Evolutionary conservation across 2,888 invertebrate genomes (phyloP), one percentile per base, ranked within the genome.

Genomic region (Pocota personata): DNA sequence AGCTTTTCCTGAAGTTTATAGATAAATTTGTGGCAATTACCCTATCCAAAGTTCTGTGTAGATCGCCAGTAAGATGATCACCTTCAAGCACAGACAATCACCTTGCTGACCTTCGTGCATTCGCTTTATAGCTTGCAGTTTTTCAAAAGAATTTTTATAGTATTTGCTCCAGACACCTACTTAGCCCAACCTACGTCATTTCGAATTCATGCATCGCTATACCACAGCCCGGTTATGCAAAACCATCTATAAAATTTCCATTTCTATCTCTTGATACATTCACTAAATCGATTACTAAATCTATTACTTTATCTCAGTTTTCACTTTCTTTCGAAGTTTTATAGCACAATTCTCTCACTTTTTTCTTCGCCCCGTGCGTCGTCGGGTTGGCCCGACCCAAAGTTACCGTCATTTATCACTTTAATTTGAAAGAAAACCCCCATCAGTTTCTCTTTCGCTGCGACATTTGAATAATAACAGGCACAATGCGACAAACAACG

Each of bases 361-460:
- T 8, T 37, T 14, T 19, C 14, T n/a, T n/a, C 10, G 35, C 1
- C 30, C 14, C 8, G 14, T n/a, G 5, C 37, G 3, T 7, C 48
- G 27, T n/a, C 35, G 21, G 12, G 4, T 40, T 5, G 16, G n/a
- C 0, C 24, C 43, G 40, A 57, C 40, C 75, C 43, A 30, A 58
- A 35, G 48, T n/a, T 19, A 66, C 50, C 43, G 58, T 50, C 71
- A 77, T 72, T 46, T 66, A 72, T 66, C 66, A 78, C 19, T 64
- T 69, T 69, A 69, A 67, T 58, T 67, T 72, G 58, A 72, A 77
- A 24, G 24, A 24, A 24, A 72, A 37, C 27, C 3, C 24, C 40
- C 35, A 73, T 77, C 82, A 82, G 82, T 86, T 86, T 86, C 86
- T 86, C 86, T 86, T 86, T 86, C 86, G 60, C 72, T 72, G 72